Evolutionary conservation across 1,140 invertebrate genomes (phyloP), one percentile per base, ranked within the genome.

Genomic region (Ceratina calcarata): DNA sequence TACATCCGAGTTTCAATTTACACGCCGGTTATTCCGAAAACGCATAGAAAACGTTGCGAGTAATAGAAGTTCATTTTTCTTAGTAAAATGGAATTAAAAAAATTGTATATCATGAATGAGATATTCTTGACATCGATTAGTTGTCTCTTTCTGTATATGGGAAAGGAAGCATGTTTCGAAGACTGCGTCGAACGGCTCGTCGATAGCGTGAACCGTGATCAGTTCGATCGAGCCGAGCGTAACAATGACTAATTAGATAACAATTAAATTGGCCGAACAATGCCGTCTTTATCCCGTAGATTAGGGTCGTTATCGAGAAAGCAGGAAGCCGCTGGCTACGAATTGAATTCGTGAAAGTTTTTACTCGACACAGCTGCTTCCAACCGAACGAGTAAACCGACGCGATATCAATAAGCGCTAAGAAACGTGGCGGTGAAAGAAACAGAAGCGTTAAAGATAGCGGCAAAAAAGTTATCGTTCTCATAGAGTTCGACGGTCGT

Each of bases 221-320:
- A n/a, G 12, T 18, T 22, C n/a, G 55, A 49, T 18, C 71, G 13
- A 8, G 37, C 37, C 75, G 53, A 10, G 15, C 32, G 32, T 37
- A 78, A 78, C 75, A 78, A 78, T 55, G 75, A 78, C 27, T 71
- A 78, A 71, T 78, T 78, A 78, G 71, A 55, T 71, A 70, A 69
- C 75, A 62, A 71, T 78, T 78, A 62, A 71, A 55, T 37, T 20
- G 62, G 65, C 32, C 64, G 49, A 55, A 78, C 75, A 78, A 78
- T 78, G 27, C 58, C n/a, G 57, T n/a, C 45, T 78, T 64, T 64
- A 71, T 71, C 58, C 67, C 18, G 27, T 24, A 24, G 45, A 55
- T 78, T 62, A 53, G 67, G 49, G 27, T 78, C 75, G 75, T 78
- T 78, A 71, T 71, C 67, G 67, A 78, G 75, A 78, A 78, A 78